These are phyloP conservation scores for Mixornis gularis DNA, from an alignment of 2,113 vertebrate species.

Conservation along the genomic window DNA sequence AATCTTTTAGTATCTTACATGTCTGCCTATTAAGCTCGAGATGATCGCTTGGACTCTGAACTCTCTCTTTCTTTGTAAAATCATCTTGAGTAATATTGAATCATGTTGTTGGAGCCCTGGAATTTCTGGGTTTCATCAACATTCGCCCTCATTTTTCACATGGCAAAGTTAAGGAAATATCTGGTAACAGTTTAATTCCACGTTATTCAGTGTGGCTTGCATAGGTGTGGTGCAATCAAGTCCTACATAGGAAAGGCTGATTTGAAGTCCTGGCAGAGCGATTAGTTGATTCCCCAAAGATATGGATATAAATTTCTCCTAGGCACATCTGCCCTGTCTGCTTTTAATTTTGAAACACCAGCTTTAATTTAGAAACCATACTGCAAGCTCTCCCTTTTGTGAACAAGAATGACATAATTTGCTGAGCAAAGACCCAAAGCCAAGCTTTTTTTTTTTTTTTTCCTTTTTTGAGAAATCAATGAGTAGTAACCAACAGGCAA, in stretches of 20 bases:
- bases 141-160: constrained; percentile 51
- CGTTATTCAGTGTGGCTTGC: constrained; percentile 45
- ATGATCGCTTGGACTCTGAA: constrained; percentile 27
- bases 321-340: constrained; percentile 76
- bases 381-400: constrained; percentile 66
- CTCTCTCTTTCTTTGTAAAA: constrained; percentile 32
- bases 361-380: constrained; percentile 71
- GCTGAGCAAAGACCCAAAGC: constrained; percentile 63
- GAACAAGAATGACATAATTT: constrained; percentile 76
- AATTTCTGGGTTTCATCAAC: constrained; percentile 41
- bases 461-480: constrained; percentile 67
- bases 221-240: constrained; percentile 68
- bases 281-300: constrained; percentile 74
- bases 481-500: constrained; percentile 59
- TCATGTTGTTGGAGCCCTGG: constrained; percentile 1
- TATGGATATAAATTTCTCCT: constrained; percentile 65
- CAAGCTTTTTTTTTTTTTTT: constrained; percentile 60
- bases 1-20: constrained; percentile 15
- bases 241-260: constrained; percentile 67
- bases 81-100: constrained; percentile 40
- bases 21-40: not conserved
- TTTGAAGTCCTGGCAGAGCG: constrained; percentile 68
- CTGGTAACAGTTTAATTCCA: constrained; percentile 68
- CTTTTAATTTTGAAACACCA: constrained; percentile 77
- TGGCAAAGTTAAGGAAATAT: constrained; percentile 58